Conservation (phyloP, 2,113 vertebrate genomes). For the Paradisaea rubra region DNA sequence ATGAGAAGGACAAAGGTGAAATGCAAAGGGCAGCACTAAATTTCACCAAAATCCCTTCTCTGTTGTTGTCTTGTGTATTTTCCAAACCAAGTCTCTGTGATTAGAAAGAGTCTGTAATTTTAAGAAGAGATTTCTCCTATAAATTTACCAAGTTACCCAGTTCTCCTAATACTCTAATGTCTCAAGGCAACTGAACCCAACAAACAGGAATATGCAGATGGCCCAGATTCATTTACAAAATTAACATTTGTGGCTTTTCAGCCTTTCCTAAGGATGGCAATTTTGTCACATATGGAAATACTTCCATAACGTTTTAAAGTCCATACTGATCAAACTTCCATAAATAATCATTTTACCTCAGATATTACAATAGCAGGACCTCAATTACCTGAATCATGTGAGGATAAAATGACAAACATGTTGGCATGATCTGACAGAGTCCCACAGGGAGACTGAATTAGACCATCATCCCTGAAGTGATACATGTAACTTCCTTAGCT, state of each 20-base stretch:
- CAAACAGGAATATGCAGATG: background rate
- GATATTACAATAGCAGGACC: background rate
- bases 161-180: background rate
- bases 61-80: background rate
- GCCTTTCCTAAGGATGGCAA: background rate
- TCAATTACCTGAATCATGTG: background rate
- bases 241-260: background rate
- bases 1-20: conserved; percentile 46
- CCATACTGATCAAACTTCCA: background rate
- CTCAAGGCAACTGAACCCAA: background rate
- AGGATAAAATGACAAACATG: background rate
- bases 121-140: background rate
- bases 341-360: background rate
- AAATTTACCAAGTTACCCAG: background rate
- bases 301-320: background rate
- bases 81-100: background rate
- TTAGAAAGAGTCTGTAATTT: background rate
- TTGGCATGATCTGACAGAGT: background rate
- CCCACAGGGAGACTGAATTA: background rate
- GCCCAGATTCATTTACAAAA: background rate
- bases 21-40: background rate
- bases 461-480: background rate
- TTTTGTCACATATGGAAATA: background rate
- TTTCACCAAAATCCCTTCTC: background rate
- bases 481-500: background rate